Evolutionary conservation across 1,140 invertebrate genomes (phyloP).

Genomic region (Hesperophylax magnus): DNA sequence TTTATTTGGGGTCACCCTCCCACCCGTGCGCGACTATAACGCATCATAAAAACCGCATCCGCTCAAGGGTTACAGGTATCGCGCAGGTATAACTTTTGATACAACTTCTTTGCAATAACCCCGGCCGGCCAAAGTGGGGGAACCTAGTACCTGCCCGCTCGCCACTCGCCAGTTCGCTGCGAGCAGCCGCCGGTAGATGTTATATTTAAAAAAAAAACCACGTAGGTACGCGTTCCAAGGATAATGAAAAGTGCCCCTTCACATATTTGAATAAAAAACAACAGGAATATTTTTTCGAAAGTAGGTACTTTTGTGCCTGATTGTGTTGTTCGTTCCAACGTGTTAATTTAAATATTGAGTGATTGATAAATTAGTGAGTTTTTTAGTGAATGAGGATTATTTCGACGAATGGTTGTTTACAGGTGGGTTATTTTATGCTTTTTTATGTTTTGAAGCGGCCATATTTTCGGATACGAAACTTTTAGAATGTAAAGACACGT

Average conservation of each 20-base stretch:
- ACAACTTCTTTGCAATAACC: constrained; percentile 13
- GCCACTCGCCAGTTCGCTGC: constrained; percentile 23
- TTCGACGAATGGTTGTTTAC: constrained; percentile 21
- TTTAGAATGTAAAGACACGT: background rate
- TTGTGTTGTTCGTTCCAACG: constrained; percentile 10
- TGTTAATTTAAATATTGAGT: background rate
- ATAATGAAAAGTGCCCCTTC: constrained; percentile 12
- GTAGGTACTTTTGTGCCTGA: background rate
- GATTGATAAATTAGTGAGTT: constrained; percentile 3
- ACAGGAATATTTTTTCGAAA: background rate
- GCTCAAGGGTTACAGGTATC: too few relatives aligned
- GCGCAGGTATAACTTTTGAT: constrained; percentile 18
- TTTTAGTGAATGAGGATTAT: constrained; percentile 25
- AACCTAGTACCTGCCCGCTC: background rate
- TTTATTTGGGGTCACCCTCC: too few relatives aligned
- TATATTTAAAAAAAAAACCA: background rate
- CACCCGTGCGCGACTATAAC: too few relatives aligned
- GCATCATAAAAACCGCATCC: too few relatives aligned
- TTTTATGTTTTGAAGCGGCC: background rate
- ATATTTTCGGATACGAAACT: background rate
- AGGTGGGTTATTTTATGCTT: constrained; percentile 34
- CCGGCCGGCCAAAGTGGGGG: constrained; percentile 11
- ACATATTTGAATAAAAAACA: constrained; percentile 25
- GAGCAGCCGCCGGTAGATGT: constrained; percentile 21
- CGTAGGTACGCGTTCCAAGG: background rate